Percentiles rank a stretch among this genome's conserved stretches.
phyloP scores from a whole-genome alignment of 2,888 invertebrate genomes.

The Steinernema hermaphroditum region DNA sequence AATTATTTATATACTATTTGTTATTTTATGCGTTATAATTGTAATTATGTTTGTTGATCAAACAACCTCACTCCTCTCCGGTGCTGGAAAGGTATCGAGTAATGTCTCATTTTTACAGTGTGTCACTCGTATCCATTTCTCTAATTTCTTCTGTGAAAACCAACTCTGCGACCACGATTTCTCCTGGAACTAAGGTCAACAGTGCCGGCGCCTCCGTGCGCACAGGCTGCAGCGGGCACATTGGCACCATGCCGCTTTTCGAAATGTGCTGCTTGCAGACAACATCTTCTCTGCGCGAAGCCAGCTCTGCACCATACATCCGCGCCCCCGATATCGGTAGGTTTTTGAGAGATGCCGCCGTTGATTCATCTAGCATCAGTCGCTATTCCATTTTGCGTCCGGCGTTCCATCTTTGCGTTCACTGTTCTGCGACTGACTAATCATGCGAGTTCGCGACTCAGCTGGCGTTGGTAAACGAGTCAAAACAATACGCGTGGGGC shows the following conservation, averaged over 20 bases:
- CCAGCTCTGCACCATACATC: conserved; percentile 42
- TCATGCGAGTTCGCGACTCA: conserved; percentile 3
- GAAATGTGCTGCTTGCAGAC: conserved; percentile 27
- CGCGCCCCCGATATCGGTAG: conserved; percentile 33
- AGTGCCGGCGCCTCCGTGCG: conserved; percentile 20
- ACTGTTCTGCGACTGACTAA: background rate
- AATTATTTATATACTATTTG: background rate
- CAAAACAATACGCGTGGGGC: background rate
- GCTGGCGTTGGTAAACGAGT: background rate
- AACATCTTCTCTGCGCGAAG: conserved; percentile 36
- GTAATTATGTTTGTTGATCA: background rate
- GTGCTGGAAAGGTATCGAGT: no score
- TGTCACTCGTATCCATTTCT: no score
- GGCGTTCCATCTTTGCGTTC: background rate
- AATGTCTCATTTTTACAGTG: background rate
- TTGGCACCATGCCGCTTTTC: conserved; percentile 21
- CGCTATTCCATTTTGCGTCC: background rate
- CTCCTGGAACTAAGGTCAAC: background rate
- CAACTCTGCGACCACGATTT: background rate
- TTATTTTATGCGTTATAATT: no score
- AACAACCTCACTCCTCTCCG: background rate
- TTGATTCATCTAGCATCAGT: background rate
- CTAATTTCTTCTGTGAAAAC: no score
- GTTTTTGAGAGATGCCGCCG: background rate
- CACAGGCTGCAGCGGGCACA: conserved; percentile 9